phyloP scores from a whole-genome alignment of 30 jellyfish, hydroid and myxozoan genomes.

The Hydra vulgaris region DNA sequence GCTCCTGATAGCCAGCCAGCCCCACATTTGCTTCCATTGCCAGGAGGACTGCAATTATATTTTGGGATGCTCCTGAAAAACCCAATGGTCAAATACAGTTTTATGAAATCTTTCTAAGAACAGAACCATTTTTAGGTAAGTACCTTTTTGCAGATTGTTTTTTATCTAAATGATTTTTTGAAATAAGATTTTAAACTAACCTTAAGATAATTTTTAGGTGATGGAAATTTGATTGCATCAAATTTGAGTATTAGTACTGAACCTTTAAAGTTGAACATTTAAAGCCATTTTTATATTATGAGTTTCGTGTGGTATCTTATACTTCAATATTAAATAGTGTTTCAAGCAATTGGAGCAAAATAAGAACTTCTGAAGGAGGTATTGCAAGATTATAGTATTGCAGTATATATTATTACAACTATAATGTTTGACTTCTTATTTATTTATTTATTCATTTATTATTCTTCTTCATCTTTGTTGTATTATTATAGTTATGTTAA shows the following conservation, averaged over 20 bases:
- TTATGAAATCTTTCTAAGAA: slow-evolving; percentile 67
- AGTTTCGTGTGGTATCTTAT: slow-evolving; percentile 81
- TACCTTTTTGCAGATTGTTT: too few relatives aligned
- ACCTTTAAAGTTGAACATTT: slow-evolving; percentile 47
- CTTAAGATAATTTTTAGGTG: too few relatives aligned
- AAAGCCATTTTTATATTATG: slow-evolving; percentile 63
- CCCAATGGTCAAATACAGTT: slow-evolving; percentile 88
- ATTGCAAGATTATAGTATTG: too few relatives aligned
- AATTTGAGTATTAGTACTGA: slow-evolving; percentile 43
- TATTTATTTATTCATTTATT: too few relatives aligned
- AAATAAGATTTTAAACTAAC: too few relatives aligned
- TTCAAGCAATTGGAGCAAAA: slow-evolving; percentile 79
- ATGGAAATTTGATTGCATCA: slow-evolving; percentile 56
- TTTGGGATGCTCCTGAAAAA: slow-evolving; percentile 85
- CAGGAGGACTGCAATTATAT: slow-evolving; percentile 69
- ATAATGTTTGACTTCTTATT: too few relatives aligned
- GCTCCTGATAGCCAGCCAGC: slow-evolving; percentile 99
- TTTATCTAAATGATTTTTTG: too few relatives aligned
- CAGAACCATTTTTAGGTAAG: slow-evolving; percentile 62
- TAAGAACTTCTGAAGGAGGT: slow-evolving; percentile 81
- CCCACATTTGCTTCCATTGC: slow-evolving; percentile 51
- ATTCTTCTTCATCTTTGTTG: too few relatives aligned
- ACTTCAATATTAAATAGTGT: slow-evolving; percentile 85
- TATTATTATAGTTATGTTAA: too few relatives aligned
- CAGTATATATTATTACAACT: too few relatives aligned